Evolutionary conservation across 2,113 vertebrate genomes (phyloP), one percentile per base, ranked within the genome.

Genomic region (Nothobranchius furzeri): DNA sequence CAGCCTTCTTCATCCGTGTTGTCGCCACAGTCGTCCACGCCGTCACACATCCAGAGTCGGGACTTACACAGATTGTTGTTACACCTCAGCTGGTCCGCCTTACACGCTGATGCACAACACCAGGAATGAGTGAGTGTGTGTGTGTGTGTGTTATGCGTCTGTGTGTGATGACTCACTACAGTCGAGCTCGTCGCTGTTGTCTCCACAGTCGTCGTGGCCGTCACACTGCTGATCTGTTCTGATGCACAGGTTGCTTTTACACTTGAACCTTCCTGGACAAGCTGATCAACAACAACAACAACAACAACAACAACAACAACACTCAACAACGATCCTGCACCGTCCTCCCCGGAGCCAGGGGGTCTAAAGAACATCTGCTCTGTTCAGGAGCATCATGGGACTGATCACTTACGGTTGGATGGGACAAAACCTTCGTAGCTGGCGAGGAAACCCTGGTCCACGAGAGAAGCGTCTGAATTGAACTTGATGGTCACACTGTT

Each of bases 161-260:
- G 11, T 17, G 0, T 9, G 2, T 24, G 12, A 6, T 20, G 36
- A 81, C 95, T 92, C 72, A 99, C 97, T n/a, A 85, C 97, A 99
- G 52, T 73, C 0, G 0, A 65, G 64, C 81, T 99, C 97, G 0
- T 99, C 97, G 0, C 92, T 96, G 90, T 68, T 50, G 1, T 98
- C 96, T 0, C 92, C 88, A 0, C 97, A 99, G 89, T 98, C 96
- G 1, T 93, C 64, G 92, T 93, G 95, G 9, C 96, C 96, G 0
- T 99, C 96, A 0, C 96, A 99, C 46, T 81, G 82, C 87, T 94
- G 90, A 2, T 65, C 54, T 0, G 6, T 49, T 25, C 66, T 72
- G 2, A 98, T 91, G 73, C 97, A 99, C 9, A 94, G 89, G 48
- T 95, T 94, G 0, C 91, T 95, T 45, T 76, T 78, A 71, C 97